A percentile compares a stretch with the other conserved stretches of the same genome.
Conservation (phyloP, 2,113 vertebrate species). For the Monopterus albus region DNA sequence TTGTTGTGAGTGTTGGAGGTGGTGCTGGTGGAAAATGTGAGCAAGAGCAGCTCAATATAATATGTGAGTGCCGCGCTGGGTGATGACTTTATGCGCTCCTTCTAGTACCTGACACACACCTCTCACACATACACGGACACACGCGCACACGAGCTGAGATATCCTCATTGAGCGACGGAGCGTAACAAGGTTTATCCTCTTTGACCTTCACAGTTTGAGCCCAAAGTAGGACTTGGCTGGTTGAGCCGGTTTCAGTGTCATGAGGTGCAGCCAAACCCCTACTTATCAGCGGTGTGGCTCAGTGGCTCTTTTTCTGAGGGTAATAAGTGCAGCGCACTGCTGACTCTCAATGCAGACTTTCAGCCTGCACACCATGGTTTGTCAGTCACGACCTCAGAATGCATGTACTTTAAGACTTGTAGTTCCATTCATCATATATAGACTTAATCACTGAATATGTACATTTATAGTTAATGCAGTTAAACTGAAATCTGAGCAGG, state of each 20-base stretch:
- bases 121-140: constrained; percentile 36
- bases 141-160: constrained; percentile 52
- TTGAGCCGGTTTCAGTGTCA: constrained; percentile 48
- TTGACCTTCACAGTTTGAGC: constrained; percentile 69
- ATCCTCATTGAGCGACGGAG: constrained; percentile 52
- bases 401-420: not conserved
- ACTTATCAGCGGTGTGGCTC: constrained; percentile 56
- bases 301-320: constrained; percentile 40
- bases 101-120: constrained; percentile 42
- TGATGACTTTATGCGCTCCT: constrained; percentile 56
- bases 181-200: constrained; percentile 74
- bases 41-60: constrained; percentile 49
- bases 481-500: not conserved
- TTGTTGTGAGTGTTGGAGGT: constrained; percentile 55
- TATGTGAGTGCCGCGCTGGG: constrained; percentile 47
- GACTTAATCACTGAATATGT: not conserved
- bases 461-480: too few relatives aligned
- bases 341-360: constrained; percentile 41
- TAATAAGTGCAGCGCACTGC: constrained; percentile 28
- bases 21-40: constrained; percentile 63
- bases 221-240: constrained; percentile 30
- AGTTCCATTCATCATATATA: not conserved
- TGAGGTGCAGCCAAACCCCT: constrained; percentile 33
- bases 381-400: constrained; percentile 21
- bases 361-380: constrained; percentile 5